These are phyloP conservation scores for Heterocephalus glaber DNA, from an alignment of 2,113 vertebrate species.

Conservation along the genomic window DNA sequence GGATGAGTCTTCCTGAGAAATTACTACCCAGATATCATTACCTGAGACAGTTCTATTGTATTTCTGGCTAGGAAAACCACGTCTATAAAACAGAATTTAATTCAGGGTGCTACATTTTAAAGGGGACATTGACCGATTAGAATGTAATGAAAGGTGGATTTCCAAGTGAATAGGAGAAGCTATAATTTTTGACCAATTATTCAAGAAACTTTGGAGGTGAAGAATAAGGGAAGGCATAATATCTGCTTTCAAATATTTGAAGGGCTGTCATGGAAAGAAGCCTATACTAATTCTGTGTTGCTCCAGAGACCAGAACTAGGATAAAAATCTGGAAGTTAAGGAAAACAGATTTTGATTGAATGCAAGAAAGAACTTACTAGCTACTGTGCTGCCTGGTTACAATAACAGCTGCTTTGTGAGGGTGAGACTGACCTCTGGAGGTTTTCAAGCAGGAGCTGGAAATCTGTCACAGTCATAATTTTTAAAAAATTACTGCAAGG, in stretches of 20 bases:
- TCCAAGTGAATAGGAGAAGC: slow-evolving; percentile 50
- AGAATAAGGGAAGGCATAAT: slow-evolving; percentile 59
- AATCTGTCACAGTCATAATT: background rate
- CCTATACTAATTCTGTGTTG: slow-evolving; percentile 43
- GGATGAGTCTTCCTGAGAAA: slow-evolving; percentile 40
- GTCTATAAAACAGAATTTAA: slow-evolving; percentile 54
- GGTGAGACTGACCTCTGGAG: background rate
- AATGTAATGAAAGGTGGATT: slow-evolving; percentile 59
- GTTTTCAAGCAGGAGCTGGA: background rate
- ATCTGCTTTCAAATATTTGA: slow-evolving; percentile 65
- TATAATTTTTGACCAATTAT: slow-evolving; percentile 74
- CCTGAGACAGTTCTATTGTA: slow-evolving; percentile 37
- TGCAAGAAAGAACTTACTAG: slow-evolving; percentile 9
- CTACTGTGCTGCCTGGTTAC: background rate
- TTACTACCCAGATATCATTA: slow-evolving; percentile 46
- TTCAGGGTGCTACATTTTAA: slow-evolving; percentile 53
- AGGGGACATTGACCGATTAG: slow-evolving; percentile 55
- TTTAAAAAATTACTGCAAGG: slow-evolving; percentile 5
- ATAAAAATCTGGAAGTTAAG: slow-evolving; percentile 36
- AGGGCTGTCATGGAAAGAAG: slow-evolving; percentile 28
- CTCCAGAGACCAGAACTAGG: slow-evolving; percentile 8
- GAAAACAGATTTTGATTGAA: slow-evolving; percentile 35
- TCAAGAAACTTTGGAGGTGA: slow-evolving; percentile 55
- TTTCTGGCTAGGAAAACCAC: slow-evolving; percentile 57
- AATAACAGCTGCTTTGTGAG: background rate